Evolutionary conservation across 2,797 vertebrate genomes (phyloP).

Genomic region (Neosilurus hyrtlii): DNA sequence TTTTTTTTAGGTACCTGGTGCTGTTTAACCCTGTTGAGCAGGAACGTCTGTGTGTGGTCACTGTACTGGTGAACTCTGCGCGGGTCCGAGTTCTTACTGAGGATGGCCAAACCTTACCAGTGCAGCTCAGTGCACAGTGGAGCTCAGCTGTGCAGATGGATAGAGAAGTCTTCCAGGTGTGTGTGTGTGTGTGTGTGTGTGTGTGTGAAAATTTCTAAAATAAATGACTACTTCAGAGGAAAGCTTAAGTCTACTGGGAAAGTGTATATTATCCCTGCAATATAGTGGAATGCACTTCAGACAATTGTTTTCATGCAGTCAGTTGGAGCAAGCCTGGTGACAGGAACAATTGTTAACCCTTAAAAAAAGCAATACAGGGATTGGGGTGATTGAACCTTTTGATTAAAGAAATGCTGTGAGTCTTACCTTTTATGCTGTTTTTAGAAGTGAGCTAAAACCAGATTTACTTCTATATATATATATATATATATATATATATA

Average conservation of each 20-base stretch:
- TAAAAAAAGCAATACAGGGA: neutral
- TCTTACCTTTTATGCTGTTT: neutral
- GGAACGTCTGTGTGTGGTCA: slow-evolving; percentile 84
- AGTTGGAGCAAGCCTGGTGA: neutral
- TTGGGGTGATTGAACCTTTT: neutral
- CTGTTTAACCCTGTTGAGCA: slow-evolving; percentile 94
- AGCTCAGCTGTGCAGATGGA: slow-evolving; percentile 78
- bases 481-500: neutral
- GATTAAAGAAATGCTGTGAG: neutral
- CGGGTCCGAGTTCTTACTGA: slow-evolving; percentile 83
- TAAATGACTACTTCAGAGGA: neutral
- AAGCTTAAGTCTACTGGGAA: neutral
- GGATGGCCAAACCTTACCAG: slow-evolving; percentile 86
- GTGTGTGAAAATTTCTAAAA: neutral
- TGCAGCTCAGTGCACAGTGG: slow-evolving; percentile 87
- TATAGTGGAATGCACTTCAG: neutral
- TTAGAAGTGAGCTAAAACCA: neutral
- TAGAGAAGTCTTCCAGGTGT: slow-evolving; percentile 85
- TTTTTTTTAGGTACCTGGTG: slow-evolving; percentile 81
- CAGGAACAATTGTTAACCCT: neutral
- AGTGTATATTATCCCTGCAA: neutral
- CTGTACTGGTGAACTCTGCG: slow-evolving; percentile 81
- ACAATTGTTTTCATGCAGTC: neutral
- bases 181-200: slow-evolving; percentile 65
- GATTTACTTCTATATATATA: neutral